Percentiles rank a stretch among this genome's conserved stretches.
Conservation (phyloP, 2,888 invertebrate species). For the Incurvaria masculella region DNA sequence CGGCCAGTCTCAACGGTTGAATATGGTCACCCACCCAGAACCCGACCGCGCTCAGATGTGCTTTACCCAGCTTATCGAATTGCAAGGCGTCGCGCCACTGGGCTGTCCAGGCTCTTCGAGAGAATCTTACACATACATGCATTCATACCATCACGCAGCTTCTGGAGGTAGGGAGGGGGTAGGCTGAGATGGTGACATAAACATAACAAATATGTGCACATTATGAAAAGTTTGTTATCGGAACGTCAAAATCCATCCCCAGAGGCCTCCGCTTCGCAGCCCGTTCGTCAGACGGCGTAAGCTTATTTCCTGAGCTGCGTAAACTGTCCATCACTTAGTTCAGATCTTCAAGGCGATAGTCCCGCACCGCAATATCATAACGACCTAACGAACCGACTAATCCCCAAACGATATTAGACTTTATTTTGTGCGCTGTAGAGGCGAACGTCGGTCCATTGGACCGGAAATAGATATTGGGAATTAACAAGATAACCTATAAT, state of each 20-base stretch:
- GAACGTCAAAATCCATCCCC: neutral
- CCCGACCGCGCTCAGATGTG: no score
- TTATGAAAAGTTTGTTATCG: neutral
- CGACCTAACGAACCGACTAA: neutral
- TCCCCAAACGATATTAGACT: neutral
- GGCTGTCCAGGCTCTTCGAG: no score
- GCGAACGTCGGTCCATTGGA: neutral
- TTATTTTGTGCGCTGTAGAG: neutral
- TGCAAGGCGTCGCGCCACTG: no score
- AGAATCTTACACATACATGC: no score
- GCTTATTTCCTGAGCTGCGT: neutral
- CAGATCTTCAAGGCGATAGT: neutral
- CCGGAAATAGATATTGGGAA: neutral
- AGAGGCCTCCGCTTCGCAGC: no score
- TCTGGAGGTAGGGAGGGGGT: no score
- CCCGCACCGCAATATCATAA: neutral
- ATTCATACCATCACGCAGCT: no score
- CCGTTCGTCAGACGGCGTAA: neutral
- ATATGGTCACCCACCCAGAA: no score
- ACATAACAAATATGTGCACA: no score
- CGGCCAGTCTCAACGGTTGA: no score
- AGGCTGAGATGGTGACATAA: no score
- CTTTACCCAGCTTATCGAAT: no score
- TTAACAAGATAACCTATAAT: neutral
- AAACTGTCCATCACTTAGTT: neutral